phyloP scores from a whole-genome alignment of 2,888 invertebrate species.

The Athalia circularis region DNA sequence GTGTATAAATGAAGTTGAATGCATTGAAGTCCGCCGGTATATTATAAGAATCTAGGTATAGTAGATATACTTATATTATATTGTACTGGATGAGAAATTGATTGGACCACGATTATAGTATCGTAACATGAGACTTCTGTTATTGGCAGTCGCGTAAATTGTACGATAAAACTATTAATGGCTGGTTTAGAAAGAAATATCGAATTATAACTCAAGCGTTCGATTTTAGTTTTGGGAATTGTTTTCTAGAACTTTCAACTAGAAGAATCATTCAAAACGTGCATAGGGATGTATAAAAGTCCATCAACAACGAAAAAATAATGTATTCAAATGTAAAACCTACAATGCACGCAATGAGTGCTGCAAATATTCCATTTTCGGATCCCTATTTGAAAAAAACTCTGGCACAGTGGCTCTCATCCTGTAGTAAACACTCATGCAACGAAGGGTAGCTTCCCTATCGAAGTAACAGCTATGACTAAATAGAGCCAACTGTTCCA shows the following conservation, averaged over 20 bases:
- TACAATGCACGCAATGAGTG: constrained; percentile 71
- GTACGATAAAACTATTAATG: constrained; percentile 19
- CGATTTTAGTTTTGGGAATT: background rate
- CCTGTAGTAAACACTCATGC: constrained; percentile 80
- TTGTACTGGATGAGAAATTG: constrained; percentile 34
- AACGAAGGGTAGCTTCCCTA: constrained; percentile 78
- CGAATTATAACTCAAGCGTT: background rate
- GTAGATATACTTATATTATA: background rate
- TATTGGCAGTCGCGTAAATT: constrained; percentile 43
- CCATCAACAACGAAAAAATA: background rate
- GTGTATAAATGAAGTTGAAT: constrained; percentile 36
- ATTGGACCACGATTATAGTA: constrained; percentile 32
- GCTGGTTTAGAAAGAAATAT: background rate
- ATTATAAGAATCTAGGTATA: constrained; percentile 39
- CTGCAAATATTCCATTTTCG: constrained; percentile 70
- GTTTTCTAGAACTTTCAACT: background rate
- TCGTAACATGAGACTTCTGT: constrained; percentile 31
- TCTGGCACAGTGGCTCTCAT: constrained; percentile 79
- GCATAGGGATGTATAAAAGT: background rate
- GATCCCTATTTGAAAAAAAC: constrained; percentile 78
- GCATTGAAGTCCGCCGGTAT: constrained; percentile 18
- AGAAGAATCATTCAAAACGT: background rate
- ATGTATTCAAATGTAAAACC: constrained; percentile 72
- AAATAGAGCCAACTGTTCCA: constrained; percentile 81
- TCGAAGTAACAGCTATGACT: constrained; percentile 81